Percentiles rank a stretch among this genome's conserved stretches.
Conservation (phyloP, 2,888 invertebrate genomes). For the Hydriomena furcata region DNA sequence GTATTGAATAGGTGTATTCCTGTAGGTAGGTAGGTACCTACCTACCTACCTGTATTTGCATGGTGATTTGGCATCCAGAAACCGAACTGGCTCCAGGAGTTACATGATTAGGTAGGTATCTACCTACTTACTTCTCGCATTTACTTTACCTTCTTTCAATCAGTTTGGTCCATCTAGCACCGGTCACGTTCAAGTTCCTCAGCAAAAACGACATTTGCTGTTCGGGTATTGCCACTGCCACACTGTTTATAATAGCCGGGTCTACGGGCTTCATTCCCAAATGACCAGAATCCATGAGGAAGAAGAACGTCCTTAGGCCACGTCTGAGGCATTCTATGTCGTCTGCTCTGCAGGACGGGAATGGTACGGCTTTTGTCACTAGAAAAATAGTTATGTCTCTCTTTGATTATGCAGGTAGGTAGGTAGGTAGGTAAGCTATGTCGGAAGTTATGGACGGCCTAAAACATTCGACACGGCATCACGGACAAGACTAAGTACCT, state of each 20-base stretch:
- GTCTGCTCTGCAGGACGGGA: slow-evolving; percentile 66
- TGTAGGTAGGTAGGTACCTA: too few species aligned
- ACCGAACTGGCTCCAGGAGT: too few species aligned
- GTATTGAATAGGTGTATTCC: too few species aligned
- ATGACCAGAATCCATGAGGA: slow-evolving; percentile 67
- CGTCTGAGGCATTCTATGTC: slow-evolving; percentile 68
- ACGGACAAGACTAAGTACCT: too few species aligned
- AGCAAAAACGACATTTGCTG: slow-evolving; percentile 63
- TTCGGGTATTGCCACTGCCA: slow-evolving; percentile 62
- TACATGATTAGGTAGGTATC: too few species aligned
- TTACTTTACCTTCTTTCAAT: slow-evolving; percentile 57
- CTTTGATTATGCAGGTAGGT: too few species aligned
- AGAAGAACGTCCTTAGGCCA: slow-evolving; percentile 70
- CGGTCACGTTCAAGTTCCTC: slow-evolving; percentile 70
- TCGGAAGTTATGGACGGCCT: too few species aligned
- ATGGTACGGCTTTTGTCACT: slow-evolving; percentile 61
- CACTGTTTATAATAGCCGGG: slow-evolving; percentile 63
- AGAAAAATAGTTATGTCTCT: slow-evolving; percentile 23
- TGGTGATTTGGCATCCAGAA: too few species aligned
- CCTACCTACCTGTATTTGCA: too few species aligned
- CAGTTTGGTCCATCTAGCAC: slow-evolving; percentile 71
- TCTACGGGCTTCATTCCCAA: slow-evolving; percentile 69
- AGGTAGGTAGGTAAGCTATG: too few species aligned
- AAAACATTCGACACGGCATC: too few species aligned
- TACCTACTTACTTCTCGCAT: not conserved